phyloP scores from a whole-genome alignment of 2,888 invertebrate genomes.

The Merodon equestris region DNA sequence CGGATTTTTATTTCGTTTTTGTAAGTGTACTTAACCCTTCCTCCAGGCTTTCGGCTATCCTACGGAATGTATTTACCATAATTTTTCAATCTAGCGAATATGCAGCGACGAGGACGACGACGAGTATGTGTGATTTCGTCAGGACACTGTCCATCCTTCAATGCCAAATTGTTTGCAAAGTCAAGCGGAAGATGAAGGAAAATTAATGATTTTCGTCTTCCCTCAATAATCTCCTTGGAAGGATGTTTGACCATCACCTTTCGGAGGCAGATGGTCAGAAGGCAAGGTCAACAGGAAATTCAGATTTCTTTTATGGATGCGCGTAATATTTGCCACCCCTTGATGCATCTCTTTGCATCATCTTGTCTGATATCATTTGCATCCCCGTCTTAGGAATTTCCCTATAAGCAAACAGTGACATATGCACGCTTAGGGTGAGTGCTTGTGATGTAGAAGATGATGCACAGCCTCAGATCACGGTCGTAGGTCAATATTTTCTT shows the following conservation, averaged over 20 bases:
- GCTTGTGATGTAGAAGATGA: constrained; percentile 13
- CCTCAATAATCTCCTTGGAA: constrained; percentile 10
- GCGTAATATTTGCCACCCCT: constrained; percentile 59
- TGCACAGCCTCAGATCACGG: constrained; percentile 44
- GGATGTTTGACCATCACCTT: constrained; percentile 61
- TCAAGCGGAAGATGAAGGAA: constrained; percentile 43
- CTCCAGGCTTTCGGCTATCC: background rate
- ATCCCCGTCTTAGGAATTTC: constrained; percentile 50
- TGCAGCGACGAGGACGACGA: constrained; percentile 38
- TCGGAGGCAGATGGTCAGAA: constrained; percentile 50
- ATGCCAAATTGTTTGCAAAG: constrained; percentile 65
- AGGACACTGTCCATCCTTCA: constrained; percentile 53
- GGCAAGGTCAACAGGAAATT: constrained; percentile 56
- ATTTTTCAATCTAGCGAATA: constrained; percentile 78
- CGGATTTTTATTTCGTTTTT: constrained; percentile 35
- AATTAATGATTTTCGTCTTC: constrained; percentile 51
- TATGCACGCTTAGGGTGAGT: constrained; percentile 47
- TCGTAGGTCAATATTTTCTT: constrained; percentile 43
- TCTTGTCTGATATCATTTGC: constrained; percentile 31
- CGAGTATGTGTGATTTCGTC: background rate
- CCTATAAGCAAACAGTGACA: constrained; percentile 61
- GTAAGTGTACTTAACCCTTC: constrained; percentile 26
- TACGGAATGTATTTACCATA: constrained; percentile 75
- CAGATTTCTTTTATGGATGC: constrained; percentile 26
- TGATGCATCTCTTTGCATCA: constrained; percentile 43